These are phyloP conservation scores for Cladorhizidae sp. DNA, from an alignment of 37 sponge, comb jelly and placozoan genomes.

Conservation along the genomic window DNA sequence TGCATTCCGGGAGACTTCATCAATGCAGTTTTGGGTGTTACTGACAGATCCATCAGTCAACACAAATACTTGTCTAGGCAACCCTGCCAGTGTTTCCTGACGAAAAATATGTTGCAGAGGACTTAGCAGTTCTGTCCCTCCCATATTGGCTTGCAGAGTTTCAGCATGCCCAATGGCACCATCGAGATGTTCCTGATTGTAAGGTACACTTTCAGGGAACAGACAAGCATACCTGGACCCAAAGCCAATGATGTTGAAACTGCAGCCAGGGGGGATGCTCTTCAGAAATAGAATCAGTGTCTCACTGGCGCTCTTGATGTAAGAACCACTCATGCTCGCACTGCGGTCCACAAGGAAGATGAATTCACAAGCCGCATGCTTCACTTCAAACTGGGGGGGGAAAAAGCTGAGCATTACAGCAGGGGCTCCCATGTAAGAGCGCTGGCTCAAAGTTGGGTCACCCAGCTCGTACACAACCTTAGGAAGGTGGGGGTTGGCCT, in stretches of 20 bases:
- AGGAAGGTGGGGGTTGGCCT: constrained; percentile 55
- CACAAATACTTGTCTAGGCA: constrained; percentile 79
- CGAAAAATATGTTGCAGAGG: constrained; percentile 67
- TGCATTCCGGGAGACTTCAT: constrained; percentile 52
- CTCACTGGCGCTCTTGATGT: constrained; percentile 72
- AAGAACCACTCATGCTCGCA: constrained; percentile 78
- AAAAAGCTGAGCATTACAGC: constrained; percentile 77
- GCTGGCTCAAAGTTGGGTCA: neutral
- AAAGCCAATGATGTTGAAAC: constrained; percentile 88
- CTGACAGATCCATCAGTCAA: constrained; percentile 80
- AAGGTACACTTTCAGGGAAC: constrained; percentile 63
- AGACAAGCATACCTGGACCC: constrained; percentile 53
- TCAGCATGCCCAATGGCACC: constrained; percentile 54
- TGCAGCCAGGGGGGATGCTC: constrained; percentile 79
- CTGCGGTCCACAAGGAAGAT: constrained; percentile 86
- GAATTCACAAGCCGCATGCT: constrained; percentile 58
- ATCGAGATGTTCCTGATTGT: constrained; percentile 67
- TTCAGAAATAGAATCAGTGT: constrained; percentile 81
- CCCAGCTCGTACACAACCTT: constrained; percentile 54
- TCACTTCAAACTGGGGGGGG: constrained; percentile 52
- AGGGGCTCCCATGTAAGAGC: constrained; percentile 35
- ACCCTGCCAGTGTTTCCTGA: constrained; percentile 30
- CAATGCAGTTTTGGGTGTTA: constrained; percentile 61
- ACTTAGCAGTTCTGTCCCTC: constrained; percentile 70
- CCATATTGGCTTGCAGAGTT: constrained; percentile 61